Base-by-base conservation (phyloP, 1,140 invertebrate genomes). In the Drosophila tani region DNA sequence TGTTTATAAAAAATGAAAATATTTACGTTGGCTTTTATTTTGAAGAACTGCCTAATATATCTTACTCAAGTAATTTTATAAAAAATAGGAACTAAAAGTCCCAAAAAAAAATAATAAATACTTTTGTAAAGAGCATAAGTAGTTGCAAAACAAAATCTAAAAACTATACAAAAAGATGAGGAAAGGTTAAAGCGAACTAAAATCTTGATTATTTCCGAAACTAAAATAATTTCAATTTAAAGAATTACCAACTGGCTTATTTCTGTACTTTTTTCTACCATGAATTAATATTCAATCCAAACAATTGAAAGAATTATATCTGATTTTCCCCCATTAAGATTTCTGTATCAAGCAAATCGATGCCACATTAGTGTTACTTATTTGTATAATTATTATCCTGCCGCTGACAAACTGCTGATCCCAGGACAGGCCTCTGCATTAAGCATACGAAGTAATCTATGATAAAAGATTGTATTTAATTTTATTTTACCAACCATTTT, bases 401-500 rank as follows among this genome's bases (percentile, higher is more conserved):
- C 32, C 27, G 27, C 29, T 68, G 58, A 68, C 45, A 64, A 68
- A 15, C 58, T 49, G 58, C 35, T 64, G 59, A 65, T 50, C 24
- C 66, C 66, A 68, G 59, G 66, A 68, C 66, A 66, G 55, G 55
- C 35, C 24, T 65, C 29, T 32, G 62, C 62, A 62, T 62, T 62
- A 65, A 62, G 63, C 64, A 14, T 67, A 46, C 63, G 41, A 53
- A 45, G 27, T 68, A 70, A 70, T 51, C 40, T 65, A 27, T 15
- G 35, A 51, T 41, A 35, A 66, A 68, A 19, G 29, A 78, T 58
- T 56, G 49, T 73, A 47, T 66, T 58, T 55, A 59, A 50, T 56
- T 73, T 43, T 50, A 55, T 65, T 55, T 38, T 38, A 55, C 51
- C 29, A 0, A 50, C 73, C n/a, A n/a, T n/a, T 53, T 67, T 68